Percentiles rank a stretch among this genome's conserved stretches.
phyloP scores from a whole-genome alignment of 2,888 invertebrate species.

The Ennomos quercinarius region DNA sequence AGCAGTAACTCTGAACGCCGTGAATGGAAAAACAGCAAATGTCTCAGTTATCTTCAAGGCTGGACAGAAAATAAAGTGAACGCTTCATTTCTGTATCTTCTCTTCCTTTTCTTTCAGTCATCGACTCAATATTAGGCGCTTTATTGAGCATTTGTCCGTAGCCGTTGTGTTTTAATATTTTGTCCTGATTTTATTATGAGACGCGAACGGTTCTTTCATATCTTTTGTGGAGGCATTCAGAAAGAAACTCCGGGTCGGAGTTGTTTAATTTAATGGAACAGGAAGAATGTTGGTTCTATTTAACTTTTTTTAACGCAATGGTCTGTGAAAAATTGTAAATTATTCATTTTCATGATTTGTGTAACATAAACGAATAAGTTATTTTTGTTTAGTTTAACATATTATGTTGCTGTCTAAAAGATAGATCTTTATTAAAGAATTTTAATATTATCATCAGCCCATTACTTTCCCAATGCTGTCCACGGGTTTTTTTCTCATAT shows the following conservation, averaged over 20 bases:
- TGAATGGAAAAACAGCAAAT: constrained; percentile 17
- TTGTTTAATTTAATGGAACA: constrained; percentile 26
- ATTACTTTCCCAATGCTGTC: too few species aligned
- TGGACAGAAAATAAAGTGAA: constrained; percentile 43
- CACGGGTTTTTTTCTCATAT: too few species aligned
- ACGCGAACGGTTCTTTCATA: constrained; percentile 16
- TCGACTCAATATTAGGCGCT: constrained; percentile 20
- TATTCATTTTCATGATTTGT: not conserved
- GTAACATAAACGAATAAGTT: too few species aligned
- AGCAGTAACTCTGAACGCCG: constrained; percentile 18
- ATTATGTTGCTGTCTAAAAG: too few species aligned
- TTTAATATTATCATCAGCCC: too few species aligned
- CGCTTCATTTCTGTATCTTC: constrained; percentile 43
- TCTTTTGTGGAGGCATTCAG: constrained; percentile 19
- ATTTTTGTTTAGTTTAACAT: too few species aligned
- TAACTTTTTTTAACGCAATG: constrained; percentile 16
- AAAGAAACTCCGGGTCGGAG: constrained; percentile 5
- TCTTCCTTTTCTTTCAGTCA: constrained; percentile 8
- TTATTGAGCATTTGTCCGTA: constrained; percentile 24
- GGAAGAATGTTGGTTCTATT: constrained; percentile 7
- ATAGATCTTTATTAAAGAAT: too few species aligned
- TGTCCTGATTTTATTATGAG: constrained; percentile 25
- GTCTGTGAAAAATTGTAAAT: constrained; percentile 7
- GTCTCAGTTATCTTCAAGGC: constrained; percentile 39
- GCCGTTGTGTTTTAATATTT: constrained; percentile 28